phyloP scores from a whole-genome alignment of 1,140 invertebrate genomes.

The Thaumetopoea pityocampa region DNA sequence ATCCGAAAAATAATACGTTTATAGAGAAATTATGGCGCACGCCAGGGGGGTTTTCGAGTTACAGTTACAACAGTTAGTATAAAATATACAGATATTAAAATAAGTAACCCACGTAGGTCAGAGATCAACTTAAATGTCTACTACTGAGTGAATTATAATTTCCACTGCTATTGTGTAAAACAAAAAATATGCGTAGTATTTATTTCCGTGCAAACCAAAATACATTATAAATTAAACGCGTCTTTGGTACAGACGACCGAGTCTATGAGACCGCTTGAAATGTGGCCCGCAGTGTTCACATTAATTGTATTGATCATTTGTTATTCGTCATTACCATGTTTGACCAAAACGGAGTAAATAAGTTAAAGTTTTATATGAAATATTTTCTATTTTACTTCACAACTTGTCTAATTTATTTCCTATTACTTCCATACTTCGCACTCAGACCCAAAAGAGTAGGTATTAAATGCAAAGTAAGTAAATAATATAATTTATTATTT shows the following conservation, averaged over 20 bases:
- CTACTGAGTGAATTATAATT: too few species aligned
- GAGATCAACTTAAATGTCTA: too few species aligned
- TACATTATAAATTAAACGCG: constrained; percentile 17
- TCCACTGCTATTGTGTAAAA: too few species aligned
- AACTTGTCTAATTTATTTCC: constrained; percentile 28
- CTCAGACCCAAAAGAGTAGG: constrained; percentile 45
- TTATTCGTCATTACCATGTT: constrained; percentile 41
- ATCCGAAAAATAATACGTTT: too few species aligned
- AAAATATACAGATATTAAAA: too few species aligned
- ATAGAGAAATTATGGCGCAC: too few species aligned
- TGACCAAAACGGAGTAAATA: constrained; percentile 36
- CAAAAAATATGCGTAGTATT: constrained; percentile 22
- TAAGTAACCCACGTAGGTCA: too few species aligned
- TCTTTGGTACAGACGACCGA: constrained; percentile 3
- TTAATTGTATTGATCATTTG: constrained; percentile 29
- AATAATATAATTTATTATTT: constrained; percentile 6
- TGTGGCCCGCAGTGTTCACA: constrained; percentile 40
- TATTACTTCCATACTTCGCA: constrained; percentile 49
- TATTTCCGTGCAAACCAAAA: constrained; percentile 27
- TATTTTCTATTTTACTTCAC: constrained; percentile 38
- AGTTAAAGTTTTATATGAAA: constrained; percentile 42
- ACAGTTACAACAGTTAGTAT: too few species aligned
- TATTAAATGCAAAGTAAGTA: constrained; percentile 57
- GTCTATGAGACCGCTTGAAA: too few species aligned
- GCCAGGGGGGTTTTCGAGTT: too few species aligned